Evolutionary conservation across 2,113 vertebrate species (phyloP), one percentile per base, ranked within the genome.

Genomic region (Neogale vison): DNA sequence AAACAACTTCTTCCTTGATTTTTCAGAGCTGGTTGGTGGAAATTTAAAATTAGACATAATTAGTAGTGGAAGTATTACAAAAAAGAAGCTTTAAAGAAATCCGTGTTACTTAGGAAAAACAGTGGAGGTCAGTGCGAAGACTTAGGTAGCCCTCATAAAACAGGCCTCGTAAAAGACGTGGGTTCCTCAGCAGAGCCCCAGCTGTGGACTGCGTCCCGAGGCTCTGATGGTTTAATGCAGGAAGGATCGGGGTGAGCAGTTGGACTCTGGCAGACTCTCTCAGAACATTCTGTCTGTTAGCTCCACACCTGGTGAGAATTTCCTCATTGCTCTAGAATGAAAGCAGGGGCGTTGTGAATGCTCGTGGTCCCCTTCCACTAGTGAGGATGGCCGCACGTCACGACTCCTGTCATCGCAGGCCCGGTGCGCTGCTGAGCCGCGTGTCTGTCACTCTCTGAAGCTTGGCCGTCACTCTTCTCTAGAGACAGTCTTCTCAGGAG

Each of bases 41-140:
- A 77, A 77, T 93, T 87, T 93, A 90, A 77, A 87, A 67, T 91
- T 90, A 85, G 61, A 86, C 36, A 72, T 52, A 91, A 80, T 61
- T 57, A 84, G 13, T 85, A 55, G n/a, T 63, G 39, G 45, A 67
- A 77, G 42, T 45, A 71, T 52, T 86, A 59, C 23, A 89, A 81
- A 94, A 85, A 85, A 34, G 59, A 85, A 94, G 6, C 57, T 69
- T 86, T 85, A 55, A 92, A 89, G 93, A 83, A 93, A 71, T 26
- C 7, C 31, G 3, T n/a, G 20, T 76, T 95, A 39, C 23, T 93
- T 65, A 59, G 15, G 67, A 91, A 83, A 90, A 69, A 15, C 71
- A 18, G 24, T 13, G 6, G 31, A 85, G 55, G 23, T 50, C 39
- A 63, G 8, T 92, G 80, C 89, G 65, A 84, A 79, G 88, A 15